phyloP scores from a whole-genome alignment of 2,888 invertebrate genomes.

The Xestia rhomboidea region DNA sequence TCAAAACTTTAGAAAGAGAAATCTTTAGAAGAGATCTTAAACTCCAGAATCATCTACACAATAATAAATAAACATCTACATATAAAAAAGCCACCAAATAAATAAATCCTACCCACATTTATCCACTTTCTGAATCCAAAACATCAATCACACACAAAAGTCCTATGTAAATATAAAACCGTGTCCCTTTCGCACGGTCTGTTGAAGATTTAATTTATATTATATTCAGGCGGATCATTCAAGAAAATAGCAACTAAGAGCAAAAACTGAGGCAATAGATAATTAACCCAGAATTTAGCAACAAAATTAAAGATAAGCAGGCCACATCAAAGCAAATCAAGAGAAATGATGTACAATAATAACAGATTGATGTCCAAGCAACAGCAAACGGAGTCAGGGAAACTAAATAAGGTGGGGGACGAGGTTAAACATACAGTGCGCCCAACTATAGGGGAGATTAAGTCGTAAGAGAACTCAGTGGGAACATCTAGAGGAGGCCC shows the following conservation, averaged over 20 bases:
- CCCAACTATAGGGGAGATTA: not conserved
- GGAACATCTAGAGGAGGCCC: not conserved
- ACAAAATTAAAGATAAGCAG: not conserved
- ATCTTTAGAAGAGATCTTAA: not conserved
- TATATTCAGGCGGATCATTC: not conserved
- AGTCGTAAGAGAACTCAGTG: not conserved
- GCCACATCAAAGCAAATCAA: not conserved
- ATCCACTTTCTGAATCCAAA: constrained; percentile 26
- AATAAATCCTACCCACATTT: constrained; percentile 17
- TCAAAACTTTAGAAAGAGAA: not conserved
- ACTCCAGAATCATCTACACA: not conserved
- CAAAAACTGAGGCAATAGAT: not conserved
- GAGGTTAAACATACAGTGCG: not conserved
- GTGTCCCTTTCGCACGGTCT: constrained; percentile 48
- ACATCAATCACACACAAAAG: constrained; percentile 33
- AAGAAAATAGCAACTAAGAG: not conserved
- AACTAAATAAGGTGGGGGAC: not conserved
- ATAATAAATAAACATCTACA: not conserved
- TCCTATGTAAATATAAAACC: constrained; percentile 74
- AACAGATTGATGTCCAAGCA: not conserved
- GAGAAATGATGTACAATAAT: not conserved
- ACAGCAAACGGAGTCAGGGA: not conserved
- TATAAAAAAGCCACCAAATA: not conserved
- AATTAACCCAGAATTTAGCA: not conserved
- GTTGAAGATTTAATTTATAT: constrained; percentile 71